Conservation (phyloP, 2,888 invertebrate species). For the Microplitis deprimator region DNA sequence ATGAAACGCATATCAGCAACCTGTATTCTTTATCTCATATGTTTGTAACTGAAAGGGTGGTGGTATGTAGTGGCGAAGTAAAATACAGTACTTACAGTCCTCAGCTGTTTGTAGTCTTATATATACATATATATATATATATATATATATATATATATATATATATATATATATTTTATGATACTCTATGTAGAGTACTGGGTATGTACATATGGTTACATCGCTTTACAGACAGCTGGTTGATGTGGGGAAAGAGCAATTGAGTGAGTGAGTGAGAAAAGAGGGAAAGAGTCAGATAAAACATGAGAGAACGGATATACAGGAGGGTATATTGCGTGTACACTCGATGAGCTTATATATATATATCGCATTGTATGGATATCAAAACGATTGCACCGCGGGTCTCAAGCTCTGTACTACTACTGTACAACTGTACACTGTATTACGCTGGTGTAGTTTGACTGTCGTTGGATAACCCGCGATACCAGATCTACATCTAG, state of each 20-base stretch:
- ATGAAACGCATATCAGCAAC: conserved; percentile 70
- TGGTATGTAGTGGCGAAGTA: background rate
- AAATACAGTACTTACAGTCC: background rate
- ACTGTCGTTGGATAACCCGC: background rate
- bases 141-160: too few relatives aligned
- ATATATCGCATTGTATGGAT: background rate
- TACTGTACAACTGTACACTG: background rate
- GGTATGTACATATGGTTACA: conserved; percentile 23
- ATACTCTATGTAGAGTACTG: background rate
- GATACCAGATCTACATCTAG: background rate
- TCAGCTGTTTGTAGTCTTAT: background rate
- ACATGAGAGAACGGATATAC: conserved; percentile 12
- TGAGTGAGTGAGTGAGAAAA: conserved; percentile 11
- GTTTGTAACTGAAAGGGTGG: conserved; percentile 30
- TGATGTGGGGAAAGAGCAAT: conserved; percentile 14
- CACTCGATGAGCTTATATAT: background rate
- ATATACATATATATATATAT: background rate
- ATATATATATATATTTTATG: background rate
- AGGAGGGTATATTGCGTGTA: background rate
- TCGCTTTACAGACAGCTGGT: background rate
- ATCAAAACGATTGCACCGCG: background rate
- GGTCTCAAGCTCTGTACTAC: background rate
- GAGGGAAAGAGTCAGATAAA: conserved; percentile 21
- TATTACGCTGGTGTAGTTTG: background rate
- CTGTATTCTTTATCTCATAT: conserved; percentile 67